Conservation (phyloP, 2,113 vertebrate genomes). For the Neodon shergylaensis region DNA sequence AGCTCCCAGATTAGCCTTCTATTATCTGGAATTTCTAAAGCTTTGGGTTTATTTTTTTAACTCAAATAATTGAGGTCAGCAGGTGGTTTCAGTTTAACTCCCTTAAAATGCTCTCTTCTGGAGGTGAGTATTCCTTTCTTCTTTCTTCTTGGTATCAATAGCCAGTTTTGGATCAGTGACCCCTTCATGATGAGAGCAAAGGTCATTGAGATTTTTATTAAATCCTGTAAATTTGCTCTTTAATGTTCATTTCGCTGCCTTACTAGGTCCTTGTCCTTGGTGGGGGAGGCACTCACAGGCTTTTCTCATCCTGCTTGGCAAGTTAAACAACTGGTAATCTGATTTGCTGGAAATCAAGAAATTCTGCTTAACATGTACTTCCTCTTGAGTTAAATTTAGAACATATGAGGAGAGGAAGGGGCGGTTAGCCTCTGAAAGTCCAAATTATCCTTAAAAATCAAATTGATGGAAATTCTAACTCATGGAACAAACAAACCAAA, state of each 20-base stretch:
- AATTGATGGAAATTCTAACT: slow-evolving; percentile 41
- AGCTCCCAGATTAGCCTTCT: slow-evolving; percentile 33
- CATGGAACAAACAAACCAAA: background rate
- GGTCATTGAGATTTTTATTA: slow-evolving; percentile 82
- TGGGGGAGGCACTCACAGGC: slow-evolving; percentile 7
- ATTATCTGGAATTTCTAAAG: slow-evolving; percentile 29
- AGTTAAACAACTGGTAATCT: slow-evolving; percentile 52
- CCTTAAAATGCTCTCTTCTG: slow-evolving; percentile 73
- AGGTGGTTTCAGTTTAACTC: slow-evolving; percentile 62
- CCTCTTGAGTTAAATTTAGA: slow-evolving; percentile 42
- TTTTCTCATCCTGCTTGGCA: background rate
- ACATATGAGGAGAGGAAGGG: background rate
- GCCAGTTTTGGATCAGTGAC: slow-evolving; percentile 76
- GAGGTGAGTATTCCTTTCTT: slow-evolving; percentile 63
- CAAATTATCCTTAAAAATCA: slow-evolving; percentile 19
- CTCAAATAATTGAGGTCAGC: slow-evolving; percentile 62
- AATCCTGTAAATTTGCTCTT: slow-evolving; percentile 71
- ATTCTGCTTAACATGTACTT: slow-evolving; percentile 52
- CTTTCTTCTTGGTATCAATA: slow-evolving; percentile 71
- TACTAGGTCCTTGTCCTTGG: slow-evolving; percentile 20
- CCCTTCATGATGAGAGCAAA: slow-evolving; percentile 80
- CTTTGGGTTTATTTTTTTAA: slow-evolving; percentile 43
- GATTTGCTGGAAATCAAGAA: slow-evolving; percentile 57
- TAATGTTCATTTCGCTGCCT: slow-evolving; percentile 64
- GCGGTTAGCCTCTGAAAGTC: background rate